Percentiles rank a stretch among this genome's conserved stretches.
These are phyloP conservation scores for Sphenodon punctatus DNA, from an alignment of 2,797 vertebrate genomes.

Conservation along the genomic window DNA sequence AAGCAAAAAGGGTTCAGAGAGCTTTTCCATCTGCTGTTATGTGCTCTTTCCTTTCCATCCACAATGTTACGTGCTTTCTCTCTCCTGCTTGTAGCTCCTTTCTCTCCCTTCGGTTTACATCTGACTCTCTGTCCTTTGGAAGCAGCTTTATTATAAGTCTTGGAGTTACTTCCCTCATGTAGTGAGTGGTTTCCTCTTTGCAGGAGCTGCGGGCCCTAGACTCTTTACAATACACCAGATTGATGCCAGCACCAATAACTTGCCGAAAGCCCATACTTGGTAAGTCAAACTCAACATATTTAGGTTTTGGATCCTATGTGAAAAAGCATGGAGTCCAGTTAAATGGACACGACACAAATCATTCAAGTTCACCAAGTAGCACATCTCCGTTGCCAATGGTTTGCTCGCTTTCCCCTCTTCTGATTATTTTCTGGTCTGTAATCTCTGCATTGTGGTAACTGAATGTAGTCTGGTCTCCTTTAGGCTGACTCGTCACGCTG, in stretches of 20 bases:
- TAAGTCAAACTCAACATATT: slow-evolving; percentile 64
- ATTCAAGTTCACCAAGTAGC: background rate
- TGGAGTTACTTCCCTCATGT: too few species aligned
- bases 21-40: background rate
- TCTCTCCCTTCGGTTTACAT: background rate
- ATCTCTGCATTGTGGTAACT: too few species aligned
- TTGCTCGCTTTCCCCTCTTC: too few species aligned
- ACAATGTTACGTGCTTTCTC: background rate
- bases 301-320: background rate
- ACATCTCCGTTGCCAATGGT: background rate
- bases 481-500: background rate
- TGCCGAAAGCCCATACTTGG: slow-evolving; percentile 98
- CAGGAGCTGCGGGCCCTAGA: slow-evolving; percentile 94
- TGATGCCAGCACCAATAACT: slow-evolving; percentile 92
- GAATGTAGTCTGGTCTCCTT: background rate
- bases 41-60: background rate
- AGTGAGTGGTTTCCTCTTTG: slow-evolving; percentile 6
- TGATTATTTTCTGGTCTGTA: background rate
- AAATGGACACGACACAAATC: background rate
- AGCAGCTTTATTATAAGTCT: background rate
- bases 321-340: background rate
- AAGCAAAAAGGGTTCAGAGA: too few species aligned
- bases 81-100: background rate
- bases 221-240: slow-evolving; percentile 98
- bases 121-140: background rate